Percentiles rank a stretch among this genome's conserved stretches.
phyloP scores from a whole-genome alignment of 2,113 vertebrate genomes.

The Varanus salvator region DNA sequence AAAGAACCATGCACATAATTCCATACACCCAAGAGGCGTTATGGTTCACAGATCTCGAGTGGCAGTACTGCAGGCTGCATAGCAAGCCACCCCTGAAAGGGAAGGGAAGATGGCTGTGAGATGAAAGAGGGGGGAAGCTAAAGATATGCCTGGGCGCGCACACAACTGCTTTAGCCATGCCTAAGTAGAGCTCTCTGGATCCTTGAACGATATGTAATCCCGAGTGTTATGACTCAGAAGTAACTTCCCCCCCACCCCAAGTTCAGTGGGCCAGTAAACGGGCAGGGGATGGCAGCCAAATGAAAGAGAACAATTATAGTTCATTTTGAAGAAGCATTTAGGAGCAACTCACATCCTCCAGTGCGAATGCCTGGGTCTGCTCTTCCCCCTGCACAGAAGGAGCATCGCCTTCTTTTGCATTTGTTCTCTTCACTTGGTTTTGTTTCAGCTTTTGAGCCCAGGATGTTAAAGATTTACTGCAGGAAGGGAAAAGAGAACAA shows the following conservation, averaged over 20 bases:
- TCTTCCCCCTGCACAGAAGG: constrained; percentile 55
- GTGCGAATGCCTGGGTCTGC: constrained; percentile 23
- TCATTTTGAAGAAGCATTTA: neutral
- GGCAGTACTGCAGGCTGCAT: neutral
- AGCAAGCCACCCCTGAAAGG: too few relatives aligned
- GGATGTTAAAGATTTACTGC: constrained; percentile 81
- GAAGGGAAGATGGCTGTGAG: neutral
- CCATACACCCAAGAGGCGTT: neutral
- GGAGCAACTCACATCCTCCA: constrained; percentile 67
- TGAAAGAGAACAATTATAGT: neutral
- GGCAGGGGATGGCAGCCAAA: neutral
- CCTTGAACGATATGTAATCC: neutral
- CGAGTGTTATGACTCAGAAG: neutral
- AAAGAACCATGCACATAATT: neutral
- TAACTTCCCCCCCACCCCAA: neutral
- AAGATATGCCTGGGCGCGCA: neutral
- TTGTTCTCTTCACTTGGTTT: constrained; percentile 78
- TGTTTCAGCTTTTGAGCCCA: constrained; percentile 92
- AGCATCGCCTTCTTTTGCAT: constrained; percentile 50
- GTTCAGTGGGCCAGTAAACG: neutral
- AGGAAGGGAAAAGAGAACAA: neutral
- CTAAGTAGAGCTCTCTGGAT: neutral
- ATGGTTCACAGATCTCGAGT: neutral
- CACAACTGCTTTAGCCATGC: neutral
- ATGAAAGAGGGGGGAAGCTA: neutral